Evolutionary conservation across 2,888 invertebrate genomes (phyloP), one percentile per base, ranked within the genome.

Genomic region (Meloe dianella): DNA sequence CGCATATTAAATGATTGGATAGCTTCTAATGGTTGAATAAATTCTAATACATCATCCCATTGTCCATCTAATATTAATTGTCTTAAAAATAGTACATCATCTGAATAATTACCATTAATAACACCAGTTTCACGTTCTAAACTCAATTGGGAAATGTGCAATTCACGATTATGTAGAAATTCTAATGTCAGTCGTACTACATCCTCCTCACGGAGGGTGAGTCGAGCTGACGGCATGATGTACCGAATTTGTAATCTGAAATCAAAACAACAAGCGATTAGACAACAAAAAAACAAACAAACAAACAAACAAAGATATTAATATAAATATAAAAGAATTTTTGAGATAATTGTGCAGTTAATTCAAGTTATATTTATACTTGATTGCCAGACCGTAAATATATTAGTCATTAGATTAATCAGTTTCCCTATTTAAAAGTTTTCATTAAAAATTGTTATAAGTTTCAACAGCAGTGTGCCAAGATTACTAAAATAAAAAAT

Each of bases 1-100:
- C 92, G 89, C 81, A 90, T 89, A 82, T 96, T 92, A 83, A 97
- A 97, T 54, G 91, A 89, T 77, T 90, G 91, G 68, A 93, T 84
- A 10, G 91, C 90, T 80, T 94, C 93, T 63, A 98, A 86, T 0
- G 98, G 98, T 85, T 97, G 96, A 68, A 97, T 93, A 84, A 98
- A 98, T 82, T 97, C 97, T 68, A 97, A 85, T 0, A 95, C 97
- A 83, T 97, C 97, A 84, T 98, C 97, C 98, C 98, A 98, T 85
- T 97, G 96, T 20, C 98, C 98, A 83, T 98, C 98, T 63, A 98
- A 89, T 74, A 98, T 96, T 62, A 98, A 89, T 84, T 97, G 97
- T 20, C 97, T 89, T 22, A 98, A 87, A 84, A 98, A 98, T 58
- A 98, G 88, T 47, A 96, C 91, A 84, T 98, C 98, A 84, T 97